Base-by-base conservation (phyloP, 2,113 vertebrate species). In the Dinomys branickii region DNA sequence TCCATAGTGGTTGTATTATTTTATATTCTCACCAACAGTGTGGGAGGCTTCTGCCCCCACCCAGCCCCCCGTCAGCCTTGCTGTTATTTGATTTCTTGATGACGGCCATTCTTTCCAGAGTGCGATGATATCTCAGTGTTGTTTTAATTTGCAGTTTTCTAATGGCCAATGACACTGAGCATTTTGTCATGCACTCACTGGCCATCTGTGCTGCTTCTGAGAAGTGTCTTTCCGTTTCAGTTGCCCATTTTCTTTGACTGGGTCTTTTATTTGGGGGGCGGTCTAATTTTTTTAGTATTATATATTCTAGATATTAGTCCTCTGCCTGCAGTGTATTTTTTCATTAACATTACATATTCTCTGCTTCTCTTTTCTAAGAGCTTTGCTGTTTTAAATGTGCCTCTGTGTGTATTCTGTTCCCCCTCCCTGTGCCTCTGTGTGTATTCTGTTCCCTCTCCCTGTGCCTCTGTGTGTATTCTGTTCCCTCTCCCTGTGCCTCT, bases 331-430 rank as follows among this genome's bases (percentile, higher is more conserved):
- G 41, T 47, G 11, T 47, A 47, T 47, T 77, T 71, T 77, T 17
- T 41, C 30, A 41, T 35, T 77, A 30, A 33, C 35, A 20, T 47
- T 50, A 19, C 26, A 7, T 35, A 19, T n/a, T 20, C 35, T 41
- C 90, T 17, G 44, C 30, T 56, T 50, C 44, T 77, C 30, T 41
- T 52, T 47, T 26, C 35, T 86, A 13, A 71, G 44, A 93, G 33
- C 20, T 75, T 44, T 83, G 59, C n/a, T 67, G 0, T n/a, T 65
- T 41, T 11, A 56, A 24, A 5, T 8, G 44, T 16, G 38, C 50
- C 13, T 26, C 2, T 19, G 5, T 4, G 1, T 8, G 0, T 33
- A 7, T 13, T 30, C 30, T 41, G 12, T 78, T 10, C 28, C 0
- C 61, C 63, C 30, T 28, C 3, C 3, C 1, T 33, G 16, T 26